Percentiles rank a stretch among this genome's conserved stretches.
phyloP scores from a whole-genome alignment of 2,888 invertebrate species.

The Hanleya hanleyi region DNA sequence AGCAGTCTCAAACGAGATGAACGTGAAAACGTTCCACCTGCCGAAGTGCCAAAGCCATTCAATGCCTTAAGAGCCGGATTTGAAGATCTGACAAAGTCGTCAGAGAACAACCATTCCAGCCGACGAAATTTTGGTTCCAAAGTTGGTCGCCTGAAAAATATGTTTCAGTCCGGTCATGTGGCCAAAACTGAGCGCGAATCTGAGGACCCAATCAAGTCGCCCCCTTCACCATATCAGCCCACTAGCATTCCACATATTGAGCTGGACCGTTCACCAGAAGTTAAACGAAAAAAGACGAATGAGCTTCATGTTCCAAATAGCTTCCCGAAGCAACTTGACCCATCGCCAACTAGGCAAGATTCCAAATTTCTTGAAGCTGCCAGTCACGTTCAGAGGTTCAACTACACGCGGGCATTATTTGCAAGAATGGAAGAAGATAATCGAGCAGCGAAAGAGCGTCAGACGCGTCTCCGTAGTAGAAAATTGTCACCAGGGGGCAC shows the following conservation, averaged over 20 bases:
- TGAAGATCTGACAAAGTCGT: slow-evolving; percentile 7
- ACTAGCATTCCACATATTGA: slow-evolving; percentile 25
- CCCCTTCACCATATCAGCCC: slow-evolving; percentile 18
- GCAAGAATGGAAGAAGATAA: slow-evolving; percentile 69
- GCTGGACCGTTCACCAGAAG: slow-evolving; percentile 44
- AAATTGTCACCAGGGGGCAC: slow-evolving; percentile 3
- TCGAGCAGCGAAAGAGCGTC: slow-evolving; percentile 37
- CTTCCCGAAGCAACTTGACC: slow-evolving; percentile 1
- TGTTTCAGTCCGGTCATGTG: slow-evolving; percentile 51
- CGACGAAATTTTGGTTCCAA: slow-evolving; percentile 46
- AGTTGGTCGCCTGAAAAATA: slow-evolving; percentile 65
- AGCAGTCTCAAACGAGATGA: slow-evolving; percentile 42
- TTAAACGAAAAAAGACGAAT: slow-evolving; percentile 43
- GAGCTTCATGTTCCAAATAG: slow-evolving; percentile 10
- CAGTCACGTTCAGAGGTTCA: slow-evolving; percentile 69
- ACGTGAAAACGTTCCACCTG: slow-evolving; percentile 30
- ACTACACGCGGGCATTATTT: slow-evolving; percentile 68
- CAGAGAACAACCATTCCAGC: not conserved
- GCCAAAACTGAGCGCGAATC: slow-evolving; percentile 11
- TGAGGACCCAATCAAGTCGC: not conserved
- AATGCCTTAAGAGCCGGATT: slow-evolving; percentile 8
- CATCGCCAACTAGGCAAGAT: slow-evolving; percentile 20
- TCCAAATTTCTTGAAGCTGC: slow-evolving; percentile 47
- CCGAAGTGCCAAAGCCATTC: slow-evolving; percentile 13
- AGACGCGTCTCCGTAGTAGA: slow-evolving; percentile 10